phyloP scores from a whole-genome alignment of 2,797 vertebrate species.

The Bradypus variegatus region DNA sequence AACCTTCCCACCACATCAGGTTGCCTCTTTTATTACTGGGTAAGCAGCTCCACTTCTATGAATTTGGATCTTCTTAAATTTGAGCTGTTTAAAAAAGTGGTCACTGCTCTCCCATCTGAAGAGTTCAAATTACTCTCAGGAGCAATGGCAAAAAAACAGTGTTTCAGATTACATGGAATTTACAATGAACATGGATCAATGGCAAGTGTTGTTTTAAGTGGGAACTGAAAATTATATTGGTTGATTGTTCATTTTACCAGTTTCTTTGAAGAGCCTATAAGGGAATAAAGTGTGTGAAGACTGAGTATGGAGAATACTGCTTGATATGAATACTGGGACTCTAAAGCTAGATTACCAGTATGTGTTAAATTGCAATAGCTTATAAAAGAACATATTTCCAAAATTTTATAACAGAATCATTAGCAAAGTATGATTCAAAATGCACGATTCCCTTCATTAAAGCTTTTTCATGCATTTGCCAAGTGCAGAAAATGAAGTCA shows the following conservation, averaged over 20 bases:
- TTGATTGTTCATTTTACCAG: background rate
- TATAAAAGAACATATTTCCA: background rate
- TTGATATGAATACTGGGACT: background rate
- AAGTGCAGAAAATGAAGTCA: constrained; percentile 29
- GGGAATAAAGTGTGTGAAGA: background rate
- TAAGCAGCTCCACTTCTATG: background rate
- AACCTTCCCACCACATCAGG: background rate
- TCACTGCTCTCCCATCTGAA: background rate
- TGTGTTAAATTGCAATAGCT: background rate
- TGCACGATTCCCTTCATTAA: background rate
- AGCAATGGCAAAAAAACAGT: background rate
- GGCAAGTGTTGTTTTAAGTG: background rate
- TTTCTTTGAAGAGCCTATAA: background rate
- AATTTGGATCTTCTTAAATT: background rate
- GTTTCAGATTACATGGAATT: constrained; percentile 1
- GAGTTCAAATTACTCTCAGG: background rate
- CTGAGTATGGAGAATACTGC: background rate
- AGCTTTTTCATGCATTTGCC: background rate
- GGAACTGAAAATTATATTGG: background rate
- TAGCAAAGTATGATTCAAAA: constrained; percentile 30
- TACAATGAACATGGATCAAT: background rate
- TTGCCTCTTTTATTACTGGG: background rate
- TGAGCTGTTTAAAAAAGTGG: constrained; percentile 9
- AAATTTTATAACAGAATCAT: background rate
- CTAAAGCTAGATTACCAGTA: background rate